Conservation (phyloP, 2,888 invertebrate genomes). For the Gari tellinella region DNA sequence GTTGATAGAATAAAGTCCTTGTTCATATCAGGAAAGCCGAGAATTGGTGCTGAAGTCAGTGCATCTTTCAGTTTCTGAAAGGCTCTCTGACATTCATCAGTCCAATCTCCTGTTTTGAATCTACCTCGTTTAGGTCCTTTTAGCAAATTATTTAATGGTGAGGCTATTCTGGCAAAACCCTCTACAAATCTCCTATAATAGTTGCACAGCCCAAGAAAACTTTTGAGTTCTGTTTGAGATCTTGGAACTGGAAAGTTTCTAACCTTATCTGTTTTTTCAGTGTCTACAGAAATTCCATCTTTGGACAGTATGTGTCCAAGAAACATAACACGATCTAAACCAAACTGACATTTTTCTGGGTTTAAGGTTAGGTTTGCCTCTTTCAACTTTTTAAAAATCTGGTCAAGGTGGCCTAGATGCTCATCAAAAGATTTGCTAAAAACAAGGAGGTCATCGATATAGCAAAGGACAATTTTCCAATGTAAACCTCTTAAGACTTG, state of each 20-base stretch:
- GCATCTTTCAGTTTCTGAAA: slow-evolving; percentile 75
- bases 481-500: too few species aligned
- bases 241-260: slow-evolving; percentile 46
- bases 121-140: slow-evolving; percentile 68
- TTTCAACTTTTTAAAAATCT: slow-evolving; percentile 34
- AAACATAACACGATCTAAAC: slow-evolving; percentile 12
- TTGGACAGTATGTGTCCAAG: slow-evolving; percentile 36
- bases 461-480: slow-evolving; percentile 58
- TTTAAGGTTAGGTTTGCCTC: slow-evolving; percentile 39
- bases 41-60: slow-evolving; percentile 55
- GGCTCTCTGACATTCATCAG: slow-evolving; percentile 68
- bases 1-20: slow-evolving; percentile 46
- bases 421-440: slow-evolving; percentile 53
- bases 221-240: slow-evolving; percentile 49
- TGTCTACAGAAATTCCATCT: slow-evolving; percentile 59
- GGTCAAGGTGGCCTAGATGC: slow-evolving; percentile 50
- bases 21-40: slow-evolving; percentile 60
- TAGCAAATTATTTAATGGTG: slow-evolving; percentile 75
- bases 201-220: slow-evolving; percentile 68
- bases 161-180: slow-evolving; percentile 68
- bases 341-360: slow-evolving; percentile 58
- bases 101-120: slow-evolving; percentile 70
- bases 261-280: slow-evolving; percentile 45
- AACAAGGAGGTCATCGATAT: slow-evolving; percentile 59
- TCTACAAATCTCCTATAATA: slow-evolving; percentile 82